A percentile compares a stretch with the other conserved stretches of the same genome.
Conservation (phyloP, 2,113 vertebrate genomes). For the Periophthalmus modestus region DNA sequence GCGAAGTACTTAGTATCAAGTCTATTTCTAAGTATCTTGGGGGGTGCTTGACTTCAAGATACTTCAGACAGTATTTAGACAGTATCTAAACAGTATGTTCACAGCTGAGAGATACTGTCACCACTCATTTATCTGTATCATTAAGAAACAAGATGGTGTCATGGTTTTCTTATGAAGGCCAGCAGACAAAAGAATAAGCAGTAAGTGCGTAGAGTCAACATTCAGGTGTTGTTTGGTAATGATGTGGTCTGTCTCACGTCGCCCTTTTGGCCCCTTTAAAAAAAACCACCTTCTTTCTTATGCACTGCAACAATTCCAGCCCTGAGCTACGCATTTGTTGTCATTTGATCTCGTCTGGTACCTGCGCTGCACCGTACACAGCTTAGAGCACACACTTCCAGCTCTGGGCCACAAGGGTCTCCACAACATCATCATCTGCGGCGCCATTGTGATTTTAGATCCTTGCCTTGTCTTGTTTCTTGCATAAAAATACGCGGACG, state of each 20-base stretch:
- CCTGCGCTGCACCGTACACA: constrained; percentile 49
- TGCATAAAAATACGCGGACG: constrained; percentile 51
- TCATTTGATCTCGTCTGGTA: constrained; percentile 68
- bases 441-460: constrained; percentile 58
- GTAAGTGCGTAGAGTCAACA: constrained; percentile 12
- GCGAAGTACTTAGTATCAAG: no score
- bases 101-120: no score
- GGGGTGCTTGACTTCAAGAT: no score
- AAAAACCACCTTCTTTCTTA: constrained; percentile 52
- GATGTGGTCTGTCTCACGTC: constrained; percentile 55
- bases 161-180: not conserved
- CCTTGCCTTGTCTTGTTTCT: constrained; percentile 43
- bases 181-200: not conserved
- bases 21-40: no score
- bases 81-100: no score
- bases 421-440: constrained; percentile 57
- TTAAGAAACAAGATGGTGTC: not conserved
- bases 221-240: constrained; percentile 57
- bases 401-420: constrained; percentile 56
- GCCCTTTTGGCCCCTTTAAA: constrained; percentile 56
- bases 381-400: constrained; percentile 63
- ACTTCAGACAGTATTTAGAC: no score
- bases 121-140: not conserved
- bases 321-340: constrained; percentile 64
- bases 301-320: constrained; percentile 53